Evolutionary conservation across 2,888 invertebrate species (phyloP).

Genomic region (Sinotaia quadrata): DNA sequence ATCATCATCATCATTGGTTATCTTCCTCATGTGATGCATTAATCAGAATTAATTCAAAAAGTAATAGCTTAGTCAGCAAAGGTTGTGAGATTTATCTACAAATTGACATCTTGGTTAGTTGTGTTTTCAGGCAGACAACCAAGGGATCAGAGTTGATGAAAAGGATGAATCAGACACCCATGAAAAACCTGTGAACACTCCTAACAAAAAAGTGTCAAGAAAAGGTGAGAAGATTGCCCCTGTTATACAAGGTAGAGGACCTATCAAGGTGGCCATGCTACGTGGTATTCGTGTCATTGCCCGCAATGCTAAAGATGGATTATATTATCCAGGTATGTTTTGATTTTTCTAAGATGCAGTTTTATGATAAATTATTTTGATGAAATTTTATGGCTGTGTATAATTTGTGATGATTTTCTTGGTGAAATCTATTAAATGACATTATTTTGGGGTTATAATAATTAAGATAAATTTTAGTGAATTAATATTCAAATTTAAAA

Average conservation of each 20-base stretch:
- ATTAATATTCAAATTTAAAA: not conserved
- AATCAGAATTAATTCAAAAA: too few species aligned
- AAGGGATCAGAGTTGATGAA: too few species aligned
- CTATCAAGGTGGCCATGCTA: constrained; percentile 34
- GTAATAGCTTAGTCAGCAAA: too few species aligned
- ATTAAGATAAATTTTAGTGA: not conserved
- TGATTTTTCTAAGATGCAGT: too few species aligned
- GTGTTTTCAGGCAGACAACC: too few species aligned
- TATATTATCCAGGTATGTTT: constrained; percentile 65
- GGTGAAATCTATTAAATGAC: not conserved
- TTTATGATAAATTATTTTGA: not conserved
- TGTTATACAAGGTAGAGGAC: not conserved
- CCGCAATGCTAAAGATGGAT: constrained; percentile 61
- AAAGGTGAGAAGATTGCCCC: not conserved
- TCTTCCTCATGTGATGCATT: too few species aligned
- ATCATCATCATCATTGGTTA: too few species aligned
- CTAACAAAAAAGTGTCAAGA: not conserved
- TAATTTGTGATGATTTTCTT: too few species aligned
- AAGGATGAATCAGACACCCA: too few species aligned
- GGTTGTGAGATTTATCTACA: too few species aligned
- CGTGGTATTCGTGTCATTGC: constrained; percentile 65
- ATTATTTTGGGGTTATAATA: not conserved
- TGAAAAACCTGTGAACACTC: too few species aligned
- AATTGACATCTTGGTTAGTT: too few species aligned
- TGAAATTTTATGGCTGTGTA: not conserved